Evolutionary conservation across 2,113 vertebrate species (phyloP), one percentile per base, ranked within the genome.

Genomic region (Eurypyga helias): DNA sequence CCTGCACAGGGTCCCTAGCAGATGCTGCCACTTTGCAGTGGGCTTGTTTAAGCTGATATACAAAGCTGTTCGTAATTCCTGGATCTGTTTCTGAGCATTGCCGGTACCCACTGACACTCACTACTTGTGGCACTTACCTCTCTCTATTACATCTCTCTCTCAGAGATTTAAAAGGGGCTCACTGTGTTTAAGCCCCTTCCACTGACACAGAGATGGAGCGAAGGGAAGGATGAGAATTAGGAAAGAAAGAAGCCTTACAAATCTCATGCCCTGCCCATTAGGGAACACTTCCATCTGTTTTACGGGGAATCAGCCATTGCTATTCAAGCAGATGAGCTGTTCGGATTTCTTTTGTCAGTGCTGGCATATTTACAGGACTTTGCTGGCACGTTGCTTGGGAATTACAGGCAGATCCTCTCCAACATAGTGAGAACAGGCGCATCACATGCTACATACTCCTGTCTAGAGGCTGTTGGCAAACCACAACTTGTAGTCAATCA

Each of bases 401-500:
- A 51, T 90, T 46, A 66, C 93, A 82, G 89, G 62, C 87, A 82
- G 84, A 71, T 67, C 72, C 67, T 66, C 73, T 61, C 64, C 62
- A 46, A 7, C 77, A 41, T 38, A 73, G 49, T 54, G 71, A 75
- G 73, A 84, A 78, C 45, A 45, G 75, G 84, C 62, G 0, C 66
- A 76, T 21, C 66, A 19, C 88, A 49, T 4, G 43, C 84, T 52
- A 3, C 85, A 13, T 18, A 11, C 76, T 83, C 67, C 84, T n/a
- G 79, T 54, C 82, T 87, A 71, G 82, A 94, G 58, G 49, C 61
- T 73, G 41, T 29, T 93, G 94, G 84, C 93, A 93, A 62, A 73
- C 67, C 70, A 78, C 66, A 48, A 25, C 83, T 54, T 51, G 69
- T 52, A 87, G 80, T 93, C 93, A 94, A 78, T 93, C 90, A 93